phyloP scores from a whole-genome alignment of 2,797 vertebrate species.

The Gymnodraco acuticeps region DNA sequence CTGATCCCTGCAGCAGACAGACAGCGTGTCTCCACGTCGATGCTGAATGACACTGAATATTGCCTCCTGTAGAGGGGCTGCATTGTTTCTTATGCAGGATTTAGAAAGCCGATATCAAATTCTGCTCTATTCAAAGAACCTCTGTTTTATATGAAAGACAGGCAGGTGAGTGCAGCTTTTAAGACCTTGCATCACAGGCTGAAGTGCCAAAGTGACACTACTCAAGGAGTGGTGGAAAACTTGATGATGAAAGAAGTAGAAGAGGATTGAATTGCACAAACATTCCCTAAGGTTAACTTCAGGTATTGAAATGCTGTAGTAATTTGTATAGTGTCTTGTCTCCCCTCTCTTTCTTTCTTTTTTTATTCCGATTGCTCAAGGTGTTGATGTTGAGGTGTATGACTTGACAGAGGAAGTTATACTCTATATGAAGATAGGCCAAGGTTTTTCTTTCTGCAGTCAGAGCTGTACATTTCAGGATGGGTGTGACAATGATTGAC shows the following conservation, averaged over 20 bases:
- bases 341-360: constrained; percentile 27
- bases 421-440: constrained; percentile 59
- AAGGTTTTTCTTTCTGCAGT: constrained; percentile 26
- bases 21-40: constrained; percentile 67
- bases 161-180: constrained; percentile 50
- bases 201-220: constrained; percentile 33
- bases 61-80: constrained; percentile 63
- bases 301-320: constrained; percentile 54
- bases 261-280: constrained; percentile 71
- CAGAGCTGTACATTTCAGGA: constrained; percentile 58
- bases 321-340: constrained; percentile 66
- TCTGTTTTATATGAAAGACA: constrained; percentile 53
- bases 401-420: constrained; percentile 74
- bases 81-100: constrained; percentile 63
- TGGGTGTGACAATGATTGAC: constrained; percentile 79
- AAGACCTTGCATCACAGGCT: constrained; percentile 38
- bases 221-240: constrained; percentile 51
- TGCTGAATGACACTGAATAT: constrained; percentile 57
- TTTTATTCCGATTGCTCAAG: constrained; percentile 38
- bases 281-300: constrained; percentile 72
- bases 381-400: constrained; percentile 63
- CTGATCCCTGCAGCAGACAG: constrained; percentile 61
- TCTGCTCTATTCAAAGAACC: constrained; percentile 54
- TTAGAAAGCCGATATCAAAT: constrained; percentile 69
- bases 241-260: constrained; percentile 55